These are phyloP conservation scores for Oncorhynchus tshawytscha DNA, from an alignment of 2,113 vertebrate genomes.

Conservation along the genomic window DNA sequence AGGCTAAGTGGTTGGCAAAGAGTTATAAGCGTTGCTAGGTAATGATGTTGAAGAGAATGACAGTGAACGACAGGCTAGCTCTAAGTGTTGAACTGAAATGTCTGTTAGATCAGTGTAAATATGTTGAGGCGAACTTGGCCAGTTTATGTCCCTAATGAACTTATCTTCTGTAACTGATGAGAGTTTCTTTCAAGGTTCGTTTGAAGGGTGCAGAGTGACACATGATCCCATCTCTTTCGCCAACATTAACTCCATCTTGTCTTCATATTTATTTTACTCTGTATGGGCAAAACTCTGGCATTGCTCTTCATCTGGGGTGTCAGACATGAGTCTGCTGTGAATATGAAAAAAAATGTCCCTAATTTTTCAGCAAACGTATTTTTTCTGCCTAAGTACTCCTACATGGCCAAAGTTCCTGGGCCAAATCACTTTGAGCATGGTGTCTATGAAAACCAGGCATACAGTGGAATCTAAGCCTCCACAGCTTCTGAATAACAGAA, in stretches of 20 bases:
- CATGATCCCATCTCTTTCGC: no score
- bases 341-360: background rate
- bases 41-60: background rate
- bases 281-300: no score
- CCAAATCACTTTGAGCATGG: conserved; percentile 23
- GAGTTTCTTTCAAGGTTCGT: no score
- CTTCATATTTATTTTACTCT: no score
- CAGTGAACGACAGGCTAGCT: background rate
- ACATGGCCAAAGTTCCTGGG: conserved; percentile 7
- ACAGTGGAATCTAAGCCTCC: background rate
- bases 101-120: background rate
- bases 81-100: no score
- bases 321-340: conserved; percentile 3
- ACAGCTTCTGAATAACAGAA: background rate
- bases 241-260: no score
- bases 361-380: conserved; percentile 2
- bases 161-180: no score
- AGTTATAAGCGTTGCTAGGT: background rate
- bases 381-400: conserved; percentile 10
- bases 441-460: conserved; percentile 14
- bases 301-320: no score
- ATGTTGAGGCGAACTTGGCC: no score
- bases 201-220: no score
- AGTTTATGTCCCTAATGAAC: no score
- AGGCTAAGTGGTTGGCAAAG: no score